Conservation (phyloP, 2,113 vertebrate species). For the Saimiri boliviensis region DNA sequence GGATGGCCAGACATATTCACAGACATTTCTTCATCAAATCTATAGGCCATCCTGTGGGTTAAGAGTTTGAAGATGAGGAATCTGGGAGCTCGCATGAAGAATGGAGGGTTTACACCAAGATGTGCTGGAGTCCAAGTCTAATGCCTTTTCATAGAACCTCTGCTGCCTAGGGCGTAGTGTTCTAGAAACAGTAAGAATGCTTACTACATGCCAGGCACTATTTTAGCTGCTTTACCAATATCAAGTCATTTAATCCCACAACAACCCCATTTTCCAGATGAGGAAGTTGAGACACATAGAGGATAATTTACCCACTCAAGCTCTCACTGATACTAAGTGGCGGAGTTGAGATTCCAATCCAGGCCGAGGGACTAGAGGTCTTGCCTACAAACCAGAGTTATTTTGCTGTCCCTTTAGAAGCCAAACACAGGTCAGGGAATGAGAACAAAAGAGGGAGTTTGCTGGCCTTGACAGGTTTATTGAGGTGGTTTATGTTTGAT, state of each 20-base stretch:
- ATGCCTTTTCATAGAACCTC: neutral
- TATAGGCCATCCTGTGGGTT: neutral
- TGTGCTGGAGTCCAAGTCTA: neutral
- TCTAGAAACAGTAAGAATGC: neutral
- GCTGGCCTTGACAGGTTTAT: slow-evolving; percentile 46
- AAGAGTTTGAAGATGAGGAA: slow-evolving; percentile 32
- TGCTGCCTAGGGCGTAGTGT: neutral
- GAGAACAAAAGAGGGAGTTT: slow-evolving; percentile 24
- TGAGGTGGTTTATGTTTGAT: slow-evolving; percentile 47
- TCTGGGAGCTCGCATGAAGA: slow-evolving; percentile 33
- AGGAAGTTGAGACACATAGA: neutral
- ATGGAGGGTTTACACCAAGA: neutral
- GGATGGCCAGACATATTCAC: neutral
- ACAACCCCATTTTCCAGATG: slow-evolving; percentile 1
- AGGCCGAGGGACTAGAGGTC: neutral
- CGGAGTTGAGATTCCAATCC: neutral
- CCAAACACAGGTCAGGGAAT: slow-evolving; percentile 6
- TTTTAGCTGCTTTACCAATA: neutral
- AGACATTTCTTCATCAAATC: slow-evolving; percentile 11
- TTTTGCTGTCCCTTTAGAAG: slow-evolving; percentile 48
- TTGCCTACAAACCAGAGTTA: neutral
- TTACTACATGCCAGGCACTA: neutral
- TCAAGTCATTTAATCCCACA: neutral
- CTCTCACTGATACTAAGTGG: neutral
- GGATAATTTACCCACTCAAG: neutral